These are phyloP conservation scores for Melanargia galathea DNA, from an alignment of 2,888 invertebrate species.

Conservation along the genomic window DNA sequence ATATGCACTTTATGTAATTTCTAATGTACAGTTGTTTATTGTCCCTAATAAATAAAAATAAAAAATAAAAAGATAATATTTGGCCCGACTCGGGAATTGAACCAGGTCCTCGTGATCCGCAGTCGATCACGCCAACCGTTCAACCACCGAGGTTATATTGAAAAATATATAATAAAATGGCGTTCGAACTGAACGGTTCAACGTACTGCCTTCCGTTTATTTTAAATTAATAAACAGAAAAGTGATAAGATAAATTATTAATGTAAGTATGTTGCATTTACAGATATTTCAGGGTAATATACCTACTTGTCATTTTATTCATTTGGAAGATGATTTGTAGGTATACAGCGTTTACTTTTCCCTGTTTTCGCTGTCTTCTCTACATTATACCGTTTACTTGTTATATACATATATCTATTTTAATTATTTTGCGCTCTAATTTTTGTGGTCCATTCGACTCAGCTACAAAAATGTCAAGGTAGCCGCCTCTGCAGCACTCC, in stretches of 20 bases:
- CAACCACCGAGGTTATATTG: no score
- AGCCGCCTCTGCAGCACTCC: neutral
- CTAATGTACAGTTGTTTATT: no score
- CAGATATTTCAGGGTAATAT: slow-evolving; percentile 3
- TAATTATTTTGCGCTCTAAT: neutral
- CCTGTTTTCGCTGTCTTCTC: no score
- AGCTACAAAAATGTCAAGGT: slow-evolving; percentile 4
- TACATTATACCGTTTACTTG: neutral
- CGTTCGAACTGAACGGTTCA: slow-evolving; percentile 2
- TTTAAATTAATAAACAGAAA: slow-evolving; percentile 2
- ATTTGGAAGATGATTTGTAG: no score
- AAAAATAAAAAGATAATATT: no score
- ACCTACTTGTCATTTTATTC: neutral
- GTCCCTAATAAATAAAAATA: no score
- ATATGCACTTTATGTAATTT: no score
- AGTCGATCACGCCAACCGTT: no score
- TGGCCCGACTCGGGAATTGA: no score
- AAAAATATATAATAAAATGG: neutral
- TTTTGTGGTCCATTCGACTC: neutral
- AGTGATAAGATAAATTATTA: slow-evolving; percentile 11
- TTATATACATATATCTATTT: no score
- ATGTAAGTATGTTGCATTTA: slow-evolving; percentile 7
- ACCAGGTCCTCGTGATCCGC: no score
- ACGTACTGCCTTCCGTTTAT: slow-evolving; percentile 13
- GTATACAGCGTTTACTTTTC: no score